Conservation (phyloP, 2,888 invertebrate species). For the Sphaerophoria rueppellii region DNA sequence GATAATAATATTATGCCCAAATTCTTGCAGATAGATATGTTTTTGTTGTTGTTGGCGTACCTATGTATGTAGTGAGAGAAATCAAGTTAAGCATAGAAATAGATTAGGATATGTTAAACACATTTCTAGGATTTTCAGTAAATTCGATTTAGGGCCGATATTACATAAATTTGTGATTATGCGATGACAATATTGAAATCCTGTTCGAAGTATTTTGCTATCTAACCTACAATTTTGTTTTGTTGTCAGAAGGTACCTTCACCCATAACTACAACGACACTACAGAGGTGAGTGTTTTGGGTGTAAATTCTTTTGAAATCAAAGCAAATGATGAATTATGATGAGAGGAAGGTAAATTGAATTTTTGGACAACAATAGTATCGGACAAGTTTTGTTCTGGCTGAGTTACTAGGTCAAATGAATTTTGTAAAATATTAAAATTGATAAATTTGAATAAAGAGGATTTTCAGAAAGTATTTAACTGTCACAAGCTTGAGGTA, state of each 20-base stretch:
- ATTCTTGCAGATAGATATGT: background rate
- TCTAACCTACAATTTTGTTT: too few relatives aligned
- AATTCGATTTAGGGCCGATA: slow-evolving; percentile 5
- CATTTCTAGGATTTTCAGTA: slow-evolving; percentile 13
- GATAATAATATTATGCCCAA: too few relatives aligned
- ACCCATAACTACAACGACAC: background rate
- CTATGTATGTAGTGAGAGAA: background rate
- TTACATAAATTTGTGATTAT: slow-evolving; percentile 22
- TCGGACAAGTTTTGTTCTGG: background rate
- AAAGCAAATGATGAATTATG: background rate
- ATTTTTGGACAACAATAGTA: background rate
- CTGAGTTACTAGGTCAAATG: background rate
- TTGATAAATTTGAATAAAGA: too few relatives aligned
- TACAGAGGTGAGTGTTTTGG: background rate
- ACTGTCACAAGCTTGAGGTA: too few relatives aligned
- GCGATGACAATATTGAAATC: slow-evolving; percentile 16
- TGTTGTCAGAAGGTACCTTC: too few relatives aligned
- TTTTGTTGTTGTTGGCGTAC: background rate
- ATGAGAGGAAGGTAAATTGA: background rate
- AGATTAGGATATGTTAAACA: slow-evolving; percentile 22
- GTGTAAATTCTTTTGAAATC: background rate
- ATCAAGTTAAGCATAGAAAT: background rate
- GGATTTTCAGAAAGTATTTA: too few relatives aligned
- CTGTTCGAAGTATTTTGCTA: background rate
- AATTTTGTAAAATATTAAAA: background rate